Conservation (phyloP, 1,140 invertebrate genomes). For the Araneus ventricosus region DNA sequence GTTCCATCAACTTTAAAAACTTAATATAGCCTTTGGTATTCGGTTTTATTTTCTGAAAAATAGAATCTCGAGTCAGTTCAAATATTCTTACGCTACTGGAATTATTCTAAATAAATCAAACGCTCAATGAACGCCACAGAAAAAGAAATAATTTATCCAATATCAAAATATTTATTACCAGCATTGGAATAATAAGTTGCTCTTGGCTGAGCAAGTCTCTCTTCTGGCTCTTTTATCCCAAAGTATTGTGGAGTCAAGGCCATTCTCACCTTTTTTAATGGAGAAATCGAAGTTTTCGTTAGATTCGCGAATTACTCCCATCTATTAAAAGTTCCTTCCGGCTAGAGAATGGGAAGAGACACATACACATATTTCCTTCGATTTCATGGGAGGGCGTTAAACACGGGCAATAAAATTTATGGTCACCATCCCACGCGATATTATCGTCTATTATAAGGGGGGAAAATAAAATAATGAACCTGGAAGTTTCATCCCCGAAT, state of each 20-base stretch:
- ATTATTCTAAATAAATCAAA: no score
- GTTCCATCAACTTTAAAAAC: no score
- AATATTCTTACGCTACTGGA: no score
- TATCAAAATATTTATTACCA: no score
- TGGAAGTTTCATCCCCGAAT: not conserved
- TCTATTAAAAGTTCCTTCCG: not conserved
- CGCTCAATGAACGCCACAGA: no score
- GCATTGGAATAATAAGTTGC: not conserved
- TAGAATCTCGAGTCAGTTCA: no score
- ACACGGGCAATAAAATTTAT: constrained; percentile 52
- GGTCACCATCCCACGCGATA: not conserved
- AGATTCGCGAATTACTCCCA: not conserved
- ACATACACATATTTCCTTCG: not conserved
- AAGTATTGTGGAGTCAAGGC: not conserved
- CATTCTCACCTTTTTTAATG: not conserved
- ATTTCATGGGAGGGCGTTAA: constrained; percentile 16
- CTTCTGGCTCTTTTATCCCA: not conserved
- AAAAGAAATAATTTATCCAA: no score
- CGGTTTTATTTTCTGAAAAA: no score
- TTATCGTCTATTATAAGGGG: not conserved
- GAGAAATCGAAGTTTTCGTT: not conserved
- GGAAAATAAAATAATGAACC: not conserved
- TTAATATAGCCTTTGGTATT: no score
- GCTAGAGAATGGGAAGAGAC: not conserved
- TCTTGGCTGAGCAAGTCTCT: not conserved